Percentiles rank a stretch among this genome's conserved stretches.
Conservation (phyloP, 2,113 vertebrate genomes). For the Pseudonaja textilis region DNA sequence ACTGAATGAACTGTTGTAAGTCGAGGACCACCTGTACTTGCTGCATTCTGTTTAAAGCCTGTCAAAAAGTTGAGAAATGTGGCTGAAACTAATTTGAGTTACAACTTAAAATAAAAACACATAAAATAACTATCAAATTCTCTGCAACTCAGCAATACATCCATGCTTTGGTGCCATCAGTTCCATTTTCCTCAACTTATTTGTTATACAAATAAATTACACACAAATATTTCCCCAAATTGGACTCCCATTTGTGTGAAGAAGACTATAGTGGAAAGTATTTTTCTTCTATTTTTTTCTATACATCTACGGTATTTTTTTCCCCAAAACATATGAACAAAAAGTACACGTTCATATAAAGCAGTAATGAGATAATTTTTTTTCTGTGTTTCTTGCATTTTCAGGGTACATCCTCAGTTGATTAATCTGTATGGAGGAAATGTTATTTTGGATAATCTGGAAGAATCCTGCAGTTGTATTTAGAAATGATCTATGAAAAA, state of each 20-base stretch:
- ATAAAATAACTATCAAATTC: neutral
- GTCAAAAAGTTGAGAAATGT: neutral
- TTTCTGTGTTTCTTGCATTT: slow-evolving; percentile 44
- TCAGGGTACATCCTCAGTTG: slow-evolving; percentile 78
- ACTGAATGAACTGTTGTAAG: no score
- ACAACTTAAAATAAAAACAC: neutral
- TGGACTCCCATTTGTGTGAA: neutral
- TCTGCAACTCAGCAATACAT: neutral
- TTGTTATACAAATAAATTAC: neutral
- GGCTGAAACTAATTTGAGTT: neutral
- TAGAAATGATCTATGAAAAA: slow-evolving; percentile 46
- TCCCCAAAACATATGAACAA: neutral
- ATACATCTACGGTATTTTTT: neutral
- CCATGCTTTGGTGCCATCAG: neutral
- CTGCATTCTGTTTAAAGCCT: neutral
- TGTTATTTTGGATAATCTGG: slow-evolving; percentile 70
- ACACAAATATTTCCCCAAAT: neutral
- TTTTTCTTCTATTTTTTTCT: neutral
- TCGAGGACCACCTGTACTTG: no score
- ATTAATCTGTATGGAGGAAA: slow-evolving; percentile 77
- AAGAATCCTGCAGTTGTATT: slow-evolving; percentile 75
- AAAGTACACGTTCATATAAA: neutral
- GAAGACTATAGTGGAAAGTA: neutral
- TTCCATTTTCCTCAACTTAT: neutral
- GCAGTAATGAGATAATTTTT: neutral